phyloP scores from a whole-genome alignment of 2,888 invertebrate species.

The Idaea straminata region DNA sequence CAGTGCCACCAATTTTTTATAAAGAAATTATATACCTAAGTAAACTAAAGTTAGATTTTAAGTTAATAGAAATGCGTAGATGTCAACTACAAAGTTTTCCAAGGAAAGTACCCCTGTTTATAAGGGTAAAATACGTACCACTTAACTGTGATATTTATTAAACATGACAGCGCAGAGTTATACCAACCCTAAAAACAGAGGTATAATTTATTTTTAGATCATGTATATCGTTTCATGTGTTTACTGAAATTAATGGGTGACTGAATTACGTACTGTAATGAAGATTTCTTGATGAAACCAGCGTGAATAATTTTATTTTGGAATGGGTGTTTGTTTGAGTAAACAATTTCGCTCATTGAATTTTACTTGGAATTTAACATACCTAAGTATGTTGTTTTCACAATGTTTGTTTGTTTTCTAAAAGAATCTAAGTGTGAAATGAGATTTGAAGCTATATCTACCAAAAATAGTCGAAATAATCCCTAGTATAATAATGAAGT shows the following conservation, averaged over 20 bases:
- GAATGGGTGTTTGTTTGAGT: background rate
- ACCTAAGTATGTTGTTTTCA: background rate
- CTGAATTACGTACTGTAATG: background rate
- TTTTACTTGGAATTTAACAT: background rate
- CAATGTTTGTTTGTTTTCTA: too few species aligned
- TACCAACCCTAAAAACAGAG: background rate
- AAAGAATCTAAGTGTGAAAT: too few species aligned
- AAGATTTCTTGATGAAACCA: slow-evolving; percentile 1
- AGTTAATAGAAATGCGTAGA: too few species aligned
- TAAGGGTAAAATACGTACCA: background rate
- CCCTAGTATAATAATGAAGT: too few species aligned
- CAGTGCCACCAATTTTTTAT: too few species aligned
- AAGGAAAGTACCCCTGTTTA: background rate
- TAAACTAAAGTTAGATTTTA: too few species aligned
- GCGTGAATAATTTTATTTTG: background rate
- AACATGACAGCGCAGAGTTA: background rate
- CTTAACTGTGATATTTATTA: background rate
- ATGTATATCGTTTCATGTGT: background rate
- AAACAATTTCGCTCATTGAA: background rate
- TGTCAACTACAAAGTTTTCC: background rate
- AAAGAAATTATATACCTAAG: too few species aligned
- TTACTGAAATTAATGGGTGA: background rate
- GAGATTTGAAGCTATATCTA: too few species aligned
- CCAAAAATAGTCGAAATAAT: too few species aligned
- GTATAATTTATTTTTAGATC: background rate